A percentile compares a stretch with the other conserved stretches of the same genome.
Evolutionary conservation across 2,113 vertebrate species (phyloP).

Genomic region (Crotalus tigris): DNA sequence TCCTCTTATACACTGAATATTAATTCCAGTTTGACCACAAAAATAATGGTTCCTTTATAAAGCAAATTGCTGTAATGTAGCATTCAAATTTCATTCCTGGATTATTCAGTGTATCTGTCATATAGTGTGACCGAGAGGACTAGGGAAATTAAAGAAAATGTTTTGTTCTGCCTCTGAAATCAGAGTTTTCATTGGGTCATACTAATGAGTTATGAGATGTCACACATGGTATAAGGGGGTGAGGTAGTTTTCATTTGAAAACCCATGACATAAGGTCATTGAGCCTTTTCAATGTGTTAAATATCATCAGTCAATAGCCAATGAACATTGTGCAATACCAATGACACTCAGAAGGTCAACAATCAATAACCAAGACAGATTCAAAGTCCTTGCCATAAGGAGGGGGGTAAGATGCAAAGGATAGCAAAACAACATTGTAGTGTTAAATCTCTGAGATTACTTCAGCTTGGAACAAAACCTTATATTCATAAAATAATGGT

Average conservation of each 20-base stretch:
- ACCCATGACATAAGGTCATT: background rate
- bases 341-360: background rate
- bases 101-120: background rate
- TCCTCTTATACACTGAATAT: background rate
- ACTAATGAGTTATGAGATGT: background rate
- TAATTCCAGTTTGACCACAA: background rate
- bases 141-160: background rate
- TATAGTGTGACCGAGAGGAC: too few relatives aligned
- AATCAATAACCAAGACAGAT: slow-evolving; percentile 4
- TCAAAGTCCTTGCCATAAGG: background rate
- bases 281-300: slow-evolving; percentile 20
- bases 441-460: background rate
- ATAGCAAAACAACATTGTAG: background rate
- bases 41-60: background rate
- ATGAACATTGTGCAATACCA: background rate
- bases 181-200: background rate
- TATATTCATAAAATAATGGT: background rate
- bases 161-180: background rate
- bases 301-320: slow-evolving; percentile 24
- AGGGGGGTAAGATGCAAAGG: background rate
- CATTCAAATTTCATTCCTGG: background rate
- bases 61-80: background rate
- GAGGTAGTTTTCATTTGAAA: background rate
- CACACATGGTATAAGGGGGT: background rate
- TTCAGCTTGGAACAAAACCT: background rate